Percentiles rank a stretch among this genome's conserved stretches.
Evolutionary conservation across 2,888 invertebrate species (phyloP).

Genomic region (Cryptophagus acutangulus): DNA sequence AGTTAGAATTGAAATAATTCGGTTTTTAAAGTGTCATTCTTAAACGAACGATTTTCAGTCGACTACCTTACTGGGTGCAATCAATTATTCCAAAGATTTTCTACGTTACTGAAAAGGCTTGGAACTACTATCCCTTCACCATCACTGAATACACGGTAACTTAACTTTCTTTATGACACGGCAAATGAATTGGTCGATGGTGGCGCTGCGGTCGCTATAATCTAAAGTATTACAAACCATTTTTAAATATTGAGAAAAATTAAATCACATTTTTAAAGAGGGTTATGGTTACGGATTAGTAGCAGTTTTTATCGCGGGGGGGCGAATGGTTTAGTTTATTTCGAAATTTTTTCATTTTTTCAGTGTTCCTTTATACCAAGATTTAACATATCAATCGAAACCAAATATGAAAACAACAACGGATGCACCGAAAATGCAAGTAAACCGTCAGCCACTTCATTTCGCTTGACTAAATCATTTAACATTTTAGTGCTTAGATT

Average conservation of each 20-base stretch:
- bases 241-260: slow-evolving; percentile 3
- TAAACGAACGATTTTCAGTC: slow-evolving; percentile 61
- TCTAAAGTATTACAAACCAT: too few relatives aligned
- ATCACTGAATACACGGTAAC: slow-evolving; percentile 78
- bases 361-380: slow-evolving; percentile 89
- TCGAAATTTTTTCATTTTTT: too few relatives aligned
- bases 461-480: neutral
- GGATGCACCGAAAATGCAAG: slow-evolving; percentile 85
- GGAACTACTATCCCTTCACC: slow-evolving; percentile 92
- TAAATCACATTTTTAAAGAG: slow-evolving; percentile 7
- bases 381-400: slow-evolving; percentile 79
- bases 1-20: slow-evolving; percentile 59
- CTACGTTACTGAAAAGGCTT: slow-evolving; percentile 89
- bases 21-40: slow-evolving; percentile 15
- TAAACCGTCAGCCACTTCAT: slow-evolving; percentile 22
- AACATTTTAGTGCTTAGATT: slow-evolving; percentile 63
- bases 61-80: slow-evolving; percentile 86
- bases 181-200: too few relatives aligned
- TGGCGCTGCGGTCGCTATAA: too few relatives aligned
- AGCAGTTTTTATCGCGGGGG: too few relatives aligned
- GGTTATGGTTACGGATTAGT: too few relatives aligned
- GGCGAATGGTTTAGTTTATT: slow-evolving; percentile 14
- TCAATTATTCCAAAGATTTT: slow-evolving; percentile 83
- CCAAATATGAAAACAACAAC: slow-evolving; percentile 84
- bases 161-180: slow-evolving; percentile 35